Conservation (phyloP, 2,113 vertebrate genomes). For the Lates calcarifer region DNA sequence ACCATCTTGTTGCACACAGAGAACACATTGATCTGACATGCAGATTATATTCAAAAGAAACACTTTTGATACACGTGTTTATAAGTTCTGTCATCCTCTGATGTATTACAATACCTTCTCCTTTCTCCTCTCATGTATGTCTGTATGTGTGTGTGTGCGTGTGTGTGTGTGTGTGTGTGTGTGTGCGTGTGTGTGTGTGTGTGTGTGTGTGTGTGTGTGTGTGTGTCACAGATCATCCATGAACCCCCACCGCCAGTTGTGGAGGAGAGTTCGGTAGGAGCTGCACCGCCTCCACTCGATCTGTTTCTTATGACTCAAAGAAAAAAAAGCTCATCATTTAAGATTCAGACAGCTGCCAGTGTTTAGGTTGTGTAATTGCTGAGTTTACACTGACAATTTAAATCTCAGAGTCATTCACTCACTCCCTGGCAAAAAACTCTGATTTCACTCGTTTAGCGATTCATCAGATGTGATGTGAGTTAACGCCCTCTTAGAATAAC, state of each 20-base stretch:
- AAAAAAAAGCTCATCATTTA: slow-evolving; percentile 39
- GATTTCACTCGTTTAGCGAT: slow-evolving; percentile 20
- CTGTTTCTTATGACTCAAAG: slow-evolving; percentile 22
- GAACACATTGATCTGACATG: slow-evolving; percentile 56
- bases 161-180: not conserved
- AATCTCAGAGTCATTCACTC: slow-evolving; percentile 51
- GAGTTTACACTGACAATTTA: slow-evolving; percentile 32
- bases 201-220: not conserved
- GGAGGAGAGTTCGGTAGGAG: slow-evolving; percentile 86
- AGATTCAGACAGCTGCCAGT: slow-evolving; percentile 33
- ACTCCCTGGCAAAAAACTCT: slow-evolving; percentile 16
- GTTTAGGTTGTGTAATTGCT: slow-evolving; percentile 49
- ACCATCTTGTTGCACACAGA: slow-evolving; percentile 59
- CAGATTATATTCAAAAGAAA: slow-evolving; percentile 20
- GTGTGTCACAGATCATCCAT: slow-evolving; percentile 82
- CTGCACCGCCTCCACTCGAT: not conserved
- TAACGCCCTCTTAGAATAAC: slow-evolving; percentile 51
- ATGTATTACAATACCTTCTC: slow-evolving; percentile 8
- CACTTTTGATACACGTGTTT: slow-evolving; percentile 37
- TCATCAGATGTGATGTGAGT: slow-evolving; percentile 38
- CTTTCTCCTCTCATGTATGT: not conserved
- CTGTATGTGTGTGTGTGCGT: not conserved
- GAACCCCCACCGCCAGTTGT: slow-evolving; percentile 81
- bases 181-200: not conserved
- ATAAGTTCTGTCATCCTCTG: slow-evolving; percentile 24